Evolutionary conservation across 2,888 invertebrate species (phyloP).

Genomic region (Globia sparganii): DNA sequence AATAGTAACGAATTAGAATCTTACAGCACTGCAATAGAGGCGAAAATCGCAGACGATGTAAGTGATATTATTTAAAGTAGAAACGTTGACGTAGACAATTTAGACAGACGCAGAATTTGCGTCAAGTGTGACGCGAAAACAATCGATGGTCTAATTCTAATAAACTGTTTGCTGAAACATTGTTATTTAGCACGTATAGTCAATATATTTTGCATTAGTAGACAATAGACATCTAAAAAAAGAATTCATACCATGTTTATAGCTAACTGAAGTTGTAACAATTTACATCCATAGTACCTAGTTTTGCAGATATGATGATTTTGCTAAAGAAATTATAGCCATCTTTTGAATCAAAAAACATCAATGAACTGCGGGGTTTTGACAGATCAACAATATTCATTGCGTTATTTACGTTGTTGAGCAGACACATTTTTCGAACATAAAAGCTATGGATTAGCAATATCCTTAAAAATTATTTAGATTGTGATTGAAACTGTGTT

Average conservation of each 20-base stretch:
- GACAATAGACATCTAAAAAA: neutral
- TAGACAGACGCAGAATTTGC: constrained; percentile 21
- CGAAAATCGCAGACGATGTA: constrained; percentile 6
- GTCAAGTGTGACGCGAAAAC: constrained; percentile 36
- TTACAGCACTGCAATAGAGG: constrained; percentile 12
- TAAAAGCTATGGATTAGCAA: too few relatives aligned
- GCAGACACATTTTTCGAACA: too few relatives aligned
- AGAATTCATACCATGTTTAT: neutral
- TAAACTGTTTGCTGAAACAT: neutral
- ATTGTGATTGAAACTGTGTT: too few relatives aligned
- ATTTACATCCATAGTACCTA: neutral
- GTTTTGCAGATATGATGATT: neutral
- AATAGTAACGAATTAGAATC: constrained; percentile 15
- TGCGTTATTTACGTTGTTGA: too few relatives aligned
- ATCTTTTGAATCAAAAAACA: neutral
- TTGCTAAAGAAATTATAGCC: neutral
- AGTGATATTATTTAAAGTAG: neutral
- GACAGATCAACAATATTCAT: too few relatives aligned
- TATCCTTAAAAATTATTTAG: too few relatives aligned
- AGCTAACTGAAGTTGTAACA: neutral
- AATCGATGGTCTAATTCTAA: neutral
- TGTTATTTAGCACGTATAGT: constrained; percentile 4
- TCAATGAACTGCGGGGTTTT: neutral
- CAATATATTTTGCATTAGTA: neutral
- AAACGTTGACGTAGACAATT: constrained; percentile 22